Evolutionary conservation across 2,888 invertebrate genomes (phyloP).

Genomic region (Synanthedon vespiformis): DNA sequence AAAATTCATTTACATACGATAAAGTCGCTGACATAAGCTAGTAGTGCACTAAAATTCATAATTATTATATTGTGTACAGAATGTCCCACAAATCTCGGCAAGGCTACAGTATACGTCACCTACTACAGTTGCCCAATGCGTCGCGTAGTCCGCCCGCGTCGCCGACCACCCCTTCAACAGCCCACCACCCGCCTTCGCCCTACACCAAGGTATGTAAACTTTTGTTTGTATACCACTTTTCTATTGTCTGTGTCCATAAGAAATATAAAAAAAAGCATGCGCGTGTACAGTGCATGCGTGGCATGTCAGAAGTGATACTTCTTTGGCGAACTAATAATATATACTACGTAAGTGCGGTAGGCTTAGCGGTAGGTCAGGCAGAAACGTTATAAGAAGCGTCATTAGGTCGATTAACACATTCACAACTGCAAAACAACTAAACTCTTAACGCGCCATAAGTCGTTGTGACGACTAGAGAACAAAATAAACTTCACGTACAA

Average conservation of each 20-base stretch:
- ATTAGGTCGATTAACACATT: too few species aligned
- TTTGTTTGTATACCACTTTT: not conserved
- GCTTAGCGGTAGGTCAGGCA: too few species aligned
- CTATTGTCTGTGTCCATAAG: not conserved
- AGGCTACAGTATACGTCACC: conserved; percentile 63
- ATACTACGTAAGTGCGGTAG: too few species aligned
- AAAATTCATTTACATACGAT: not conserved
- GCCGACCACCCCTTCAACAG: not conserved
- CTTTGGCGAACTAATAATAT: too few species aligned
- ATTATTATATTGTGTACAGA: conserved; percentile 23
- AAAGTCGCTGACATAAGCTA: not conserved
- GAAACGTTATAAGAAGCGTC: too few species aligned
- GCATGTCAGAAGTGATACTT: too few species aligned
- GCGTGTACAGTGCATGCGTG: too few species aligned
- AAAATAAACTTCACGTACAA: too few species aligned
- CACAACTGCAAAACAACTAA: too few species aligned
- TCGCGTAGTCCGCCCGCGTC: conserved; percentile 44
- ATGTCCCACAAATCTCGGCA: conserved; percentile 64
- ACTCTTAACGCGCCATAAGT: too few species aligned
- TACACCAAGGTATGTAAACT: conserved; percentile 36
- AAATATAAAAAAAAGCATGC: too few species aligned
- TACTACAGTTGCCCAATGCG: conserved; percentile 57
- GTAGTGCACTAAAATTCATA: not conserved
- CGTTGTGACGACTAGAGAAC: too few species aligned
- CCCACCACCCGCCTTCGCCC: conserved; percentile 41